Base-by-base conservation (phyloP, 2,888 invertebrate genomes). In the Coelopa pilipes region DNA sequence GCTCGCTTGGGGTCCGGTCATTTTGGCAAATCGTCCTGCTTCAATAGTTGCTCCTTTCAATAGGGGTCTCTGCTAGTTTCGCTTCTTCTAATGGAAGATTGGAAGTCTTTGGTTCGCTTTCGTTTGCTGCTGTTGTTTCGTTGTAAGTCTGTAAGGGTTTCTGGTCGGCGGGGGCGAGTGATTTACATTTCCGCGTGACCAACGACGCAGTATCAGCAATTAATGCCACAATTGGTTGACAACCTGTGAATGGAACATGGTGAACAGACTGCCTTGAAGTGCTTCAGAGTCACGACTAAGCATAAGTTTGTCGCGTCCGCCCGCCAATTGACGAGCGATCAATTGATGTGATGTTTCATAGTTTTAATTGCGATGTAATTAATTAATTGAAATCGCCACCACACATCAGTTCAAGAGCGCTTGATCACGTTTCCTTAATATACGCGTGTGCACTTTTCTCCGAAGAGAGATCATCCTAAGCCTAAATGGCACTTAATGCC, bases 161-260 rank as follows among this genome's bases (percentile, higher is more conserved):
- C 34, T 34, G 34, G 34, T 34, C 34, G 24, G 49, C 46, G 70
- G 80, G 80, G 79, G 81, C 82, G 82, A 84, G 46, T 84, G 78
- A 80, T 82, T 85, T 83, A 84, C 85, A 85, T 83, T 76, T 81
- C 83, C 83, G 79, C 78, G 75, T 73, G 60, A 12, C 59, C 45
- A 45, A 55, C 57, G 62, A 67, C 63, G 70, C 68, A 76, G 69
- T 73, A 73, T 69, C 46, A 75, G 74, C 62, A 70, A 70, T 72
- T 71, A 24, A 53, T 73, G 21, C 60, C 72, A 75, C 75, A 73
- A 76, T 68, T 67, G 68, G 72, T 75, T 76, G 79, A 75, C 66
- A 80, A 81, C 78, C 86, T 85, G 80, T 11, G 83, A 83, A 34
- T 15, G 69, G 47, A 46, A 65, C 24, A n/a, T 62, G 34, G 53